A percentile compares a stretch with the other conserved stretches of the same genome.
These are phyloP conservation scores for Oithona nana DNA, from an alignment of 2,888 invertebrate genomes.

Conservation along the genomic window DNA sequence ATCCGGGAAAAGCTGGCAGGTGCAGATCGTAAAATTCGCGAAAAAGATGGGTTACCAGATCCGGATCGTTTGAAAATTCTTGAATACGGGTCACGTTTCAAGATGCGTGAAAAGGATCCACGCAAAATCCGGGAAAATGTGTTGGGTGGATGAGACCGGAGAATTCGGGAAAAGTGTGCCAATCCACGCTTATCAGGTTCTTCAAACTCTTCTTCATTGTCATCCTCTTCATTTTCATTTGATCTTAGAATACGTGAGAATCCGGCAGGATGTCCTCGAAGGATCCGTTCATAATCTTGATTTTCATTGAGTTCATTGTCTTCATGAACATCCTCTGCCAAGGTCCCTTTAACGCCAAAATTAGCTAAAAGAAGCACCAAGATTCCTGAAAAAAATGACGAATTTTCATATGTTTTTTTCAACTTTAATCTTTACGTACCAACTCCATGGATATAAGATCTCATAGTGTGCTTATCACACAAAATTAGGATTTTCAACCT, in stretches of 20 bases:
- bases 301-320: too few species aligned
- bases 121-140: background rate
- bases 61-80: background rate
- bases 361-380: too few species aligned
- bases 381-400: too few species aligned
- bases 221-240: background rate
- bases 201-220: background rate
- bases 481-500: too few species aligned
- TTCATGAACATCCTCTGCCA: too few species aligned
- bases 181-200: background rate
- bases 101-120: background rate
- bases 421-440: too few species aligned
- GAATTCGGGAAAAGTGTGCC: background rate
- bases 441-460: too few species aligned
- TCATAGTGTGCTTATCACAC: too few species aligned
- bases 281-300: background rate
- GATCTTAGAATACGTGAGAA: background rate
- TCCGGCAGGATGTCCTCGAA: background rate
- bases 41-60: background rate
- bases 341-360: too few species aligned
- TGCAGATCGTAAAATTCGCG: background rate
- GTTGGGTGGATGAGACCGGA: background rate
- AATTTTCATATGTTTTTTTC: too few species aligned
- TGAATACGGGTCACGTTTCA: background rate
- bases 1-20: background rate